Evolutionary conservation across 2,113 vertebrate species (phyloP), one percentile per base, ranked within the genome.

Genomic region (Peromyscus californicus): DNA sequence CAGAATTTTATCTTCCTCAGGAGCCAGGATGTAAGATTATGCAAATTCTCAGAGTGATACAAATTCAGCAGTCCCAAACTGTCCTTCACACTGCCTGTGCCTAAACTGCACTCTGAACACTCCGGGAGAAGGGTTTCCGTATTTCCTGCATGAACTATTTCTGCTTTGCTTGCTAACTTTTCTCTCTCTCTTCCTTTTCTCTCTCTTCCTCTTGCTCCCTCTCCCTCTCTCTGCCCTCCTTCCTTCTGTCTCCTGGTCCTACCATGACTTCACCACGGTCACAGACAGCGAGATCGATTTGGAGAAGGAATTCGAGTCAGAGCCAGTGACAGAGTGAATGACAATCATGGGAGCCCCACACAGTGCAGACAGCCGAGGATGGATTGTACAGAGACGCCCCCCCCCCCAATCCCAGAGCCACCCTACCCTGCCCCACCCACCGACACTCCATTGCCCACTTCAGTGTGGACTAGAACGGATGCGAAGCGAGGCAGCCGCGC

Each of bases 121-220:
- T 63, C 96, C 97, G 84, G 72, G 93, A 87, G 26, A 98, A 78
- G 74, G 29, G 82, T 95, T 96, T 97, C 98, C 95, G 94, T 95
- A 91, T 98, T 98, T 98, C 98, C 98, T 98, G 98, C 98, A 98
- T 98, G 95, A 96, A 93, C 90, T 97, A 83, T 97, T 92, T 98
- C 97, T 98, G 98, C 98, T 98, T 96, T 91, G 67, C 98, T 98
- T 94, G 98, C 98, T 99, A 99, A 99, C 98, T 98, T 98, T 93
- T 98, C 98, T 98, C 98, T 98, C 98, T 98, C 93, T 97, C 89
- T 96, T 95, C 98, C 97, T 97, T 97, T 93, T 89, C 29, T 97
- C 90, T 98, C 89, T 97, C 89, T 51, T 63, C 83, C 85, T 98
- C 89, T 90, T 36, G 88, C 80, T 85, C 78, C 57, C 75, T 96